A percentile compares a stretch with the other conserved stretches of the same genome.
These are phyloP conservation scores for Ciconia boyciana DNA, from an alignment of 2,113 vertebrate species.

Conservation along the genomic window DNA sequence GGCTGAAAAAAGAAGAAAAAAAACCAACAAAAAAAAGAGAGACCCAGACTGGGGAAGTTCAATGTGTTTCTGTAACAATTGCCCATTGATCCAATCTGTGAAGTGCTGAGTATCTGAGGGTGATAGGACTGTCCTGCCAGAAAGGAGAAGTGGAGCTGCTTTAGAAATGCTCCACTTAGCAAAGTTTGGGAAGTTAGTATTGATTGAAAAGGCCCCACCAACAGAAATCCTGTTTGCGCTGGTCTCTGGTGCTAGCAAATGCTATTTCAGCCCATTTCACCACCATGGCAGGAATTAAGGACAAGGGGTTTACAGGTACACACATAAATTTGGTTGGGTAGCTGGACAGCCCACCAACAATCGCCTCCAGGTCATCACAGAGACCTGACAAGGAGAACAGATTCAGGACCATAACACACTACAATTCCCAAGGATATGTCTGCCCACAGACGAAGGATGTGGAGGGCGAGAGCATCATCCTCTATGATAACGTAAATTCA, in stretches of 20 bases:
- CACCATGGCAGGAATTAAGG: background rate
- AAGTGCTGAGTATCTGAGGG: background rate
- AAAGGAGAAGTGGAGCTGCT: background rate
- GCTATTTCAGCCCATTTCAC: background rate
- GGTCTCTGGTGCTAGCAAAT: background rate
- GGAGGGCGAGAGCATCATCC: background rate
- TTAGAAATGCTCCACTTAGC: background rate
- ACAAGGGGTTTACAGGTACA: background rate
- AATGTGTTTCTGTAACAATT: background rate
- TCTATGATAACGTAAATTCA: background rate
- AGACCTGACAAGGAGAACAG: rapidly evolving
- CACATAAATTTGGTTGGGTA: too few species aligned
- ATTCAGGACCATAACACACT: background rate
- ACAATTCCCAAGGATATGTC: background rate
- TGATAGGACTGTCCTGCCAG: background rate
- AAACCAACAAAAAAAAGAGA: background rate
- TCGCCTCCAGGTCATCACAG: background rate
- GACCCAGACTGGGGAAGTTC: background rate
- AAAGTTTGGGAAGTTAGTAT: background rate
- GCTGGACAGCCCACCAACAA: background rate
- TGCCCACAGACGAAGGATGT: background rate
- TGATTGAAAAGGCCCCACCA: background rate
- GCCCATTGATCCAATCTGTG: background rate
- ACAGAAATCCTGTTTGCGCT: background rate
- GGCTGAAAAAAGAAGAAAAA: background rate